Conservation (phyloP, 2,888 invertebrate species). For the Drosophila anomalata region DNA sequence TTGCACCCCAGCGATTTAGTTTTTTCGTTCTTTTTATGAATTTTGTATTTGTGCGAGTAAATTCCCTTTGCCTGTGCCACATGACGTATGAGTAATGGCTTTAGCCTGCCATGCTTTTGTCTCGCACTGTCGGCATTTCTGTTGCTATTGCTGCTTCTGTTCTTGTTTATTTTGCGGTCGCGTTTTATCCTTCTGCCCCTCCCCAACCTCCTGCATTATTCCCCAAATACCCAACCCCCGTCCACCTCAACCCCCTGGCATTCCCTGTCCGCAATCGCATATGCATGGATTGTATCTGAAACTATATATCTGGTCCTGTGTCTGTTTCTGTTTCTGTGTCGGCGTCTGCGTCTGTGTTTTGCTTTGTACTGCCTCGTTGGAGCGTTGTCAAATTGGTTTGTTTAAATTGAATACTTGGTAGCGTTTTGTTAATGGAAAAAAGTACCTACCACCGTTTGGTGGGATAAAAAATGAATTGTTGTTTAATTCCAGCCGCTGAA, state of each 20-base stretch:
- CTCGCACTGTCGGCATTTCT: conserved; percentile 47
- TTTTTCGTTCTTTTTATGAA: conserved; percentile 38
- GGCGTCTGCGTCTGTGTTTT: conserved; percentile 17
- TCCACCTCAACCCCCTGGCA: not conserved
- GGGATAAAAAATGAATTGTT: conserved; percentile 29
- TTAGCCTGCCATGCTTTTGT: conserved; percentile 60
- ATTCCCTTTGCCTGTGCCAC: conserved; percentile 75
- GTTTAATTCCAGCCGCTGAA: conserved; percentile 13
- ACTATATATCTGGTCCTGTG: conserved; percentile 40
- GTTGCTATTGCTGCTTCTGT: conserved; percentile 37
- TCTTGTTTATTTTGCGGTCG: conserved; percentile 73
- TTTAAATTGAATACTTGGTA: conserved; percentile 69
- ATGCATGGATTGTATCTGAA: conserved; percentile 50
- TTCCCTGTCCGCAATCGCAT: conserved; percentile 44
- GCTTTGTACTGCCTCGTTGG: conserved; percentile 24
- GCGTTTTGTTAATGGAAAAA: conserved; percentile 21
- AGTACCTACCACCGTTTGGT: not conserved
- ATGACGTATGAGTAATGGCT: conserved; percentile 80
- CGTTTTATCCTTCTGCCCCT: conserved; percentile 35
- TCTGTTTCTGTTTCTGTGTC: conserved; percentile 17
- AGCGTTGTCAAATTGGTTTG: conserved; percentile 71
- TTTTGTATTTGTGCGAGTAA: conserved; percentile 55
- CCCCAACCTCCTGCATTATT: conserved; percentile 34
- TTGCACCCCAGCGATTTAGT: conserved; percentile 62
- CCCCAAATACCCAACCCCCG: not conserved